A percentile compares a stretch with the other conserved stretches of the same genome.
Evolutionary conservation across 2,888 invertebrate species (phyloP).

Genomic region (Noctua janthina): DNA sequence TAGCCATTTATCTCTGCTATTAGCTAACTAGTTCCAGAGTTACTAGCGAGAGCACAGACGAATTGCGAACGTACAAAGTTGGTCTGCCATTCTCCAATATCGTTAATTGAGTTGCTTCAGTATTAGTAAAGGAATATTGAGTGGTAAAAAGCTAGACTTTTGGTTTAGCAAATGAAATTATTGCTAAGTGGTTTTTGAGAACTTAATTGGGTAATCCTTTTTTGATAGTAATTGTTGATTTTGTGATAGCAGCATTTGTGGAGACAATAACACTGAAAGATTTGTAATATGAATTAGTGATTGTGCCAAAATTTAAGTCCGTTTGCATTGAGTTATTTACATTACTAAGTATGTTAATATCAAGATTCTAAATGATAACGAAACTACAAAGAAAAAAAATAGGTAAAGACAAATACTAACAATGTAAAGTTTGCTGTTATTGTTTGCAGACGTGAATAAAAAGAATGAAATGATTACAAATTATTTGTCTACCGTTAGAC

Average conservation of each 20-base stretch:
- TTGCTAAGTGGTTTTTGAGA: conserved; percentile 16
- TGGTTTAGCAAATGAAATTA: conserved; percentile 22
- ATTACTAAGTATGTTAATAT: neutral
- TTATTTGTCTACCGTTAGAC: neutral
- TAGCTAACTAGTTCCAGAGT: conserved; percentile 75
- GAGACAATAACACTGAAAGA: neutral
- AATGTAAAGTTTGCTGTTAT: neutral
- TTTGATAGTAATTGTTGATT: neutral
- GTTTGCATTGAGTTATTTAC: neutral
- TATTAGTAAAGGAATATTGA: conserved; percentile 60
- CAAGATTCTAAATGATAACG: neutral
- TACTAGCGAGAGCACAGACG: conserved; percentile 59
- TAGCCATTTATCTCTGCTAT: conserved; percentile 75
- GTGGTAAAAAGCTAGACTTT: conserved; percentile 44
- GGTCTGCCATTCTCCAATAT: conserved; percentile 69
- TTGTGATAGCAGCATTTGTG: neutral
- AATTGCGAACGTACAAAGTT: conserved; percentile 66
- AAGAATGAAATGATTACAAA: conserved; percentile 1
- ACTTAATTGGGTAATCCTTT: neutral
- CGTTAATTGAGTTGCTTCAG: conserved; percentile 72
- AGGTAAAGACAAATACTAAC: neutral
- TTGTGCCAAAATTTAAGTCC: neutral
- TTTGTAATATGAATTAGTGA: neutral
- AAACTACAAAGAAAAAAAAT: neutral
- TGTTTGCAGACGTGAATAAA: neutral